phyloP scores from a whole-genome alignment of 2,888 invertebrate species.

The Tinea semifulvella region DNA sequence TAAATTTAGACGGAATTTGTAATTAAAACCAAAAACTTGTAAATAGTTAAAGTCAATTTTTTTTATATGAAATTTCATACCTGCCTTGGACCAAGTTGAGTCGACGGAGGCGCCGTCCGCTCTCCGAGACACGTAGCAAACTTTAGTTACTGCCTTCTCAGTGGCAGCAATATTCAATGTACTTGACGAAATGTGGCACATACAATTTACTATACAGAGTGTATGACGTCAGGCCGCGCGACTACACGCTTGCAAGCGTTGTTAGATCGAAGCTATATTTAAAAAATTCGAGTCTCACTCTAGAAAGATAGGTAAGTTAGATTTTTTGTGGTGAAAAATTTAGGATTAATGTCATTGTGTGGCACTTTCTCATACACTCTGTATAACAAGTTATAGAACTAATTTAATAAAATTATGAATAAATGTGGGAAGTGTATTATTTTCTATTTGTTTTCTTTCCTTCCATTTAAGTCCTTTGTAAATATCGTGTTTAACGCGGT shows the following conservation, averaged over 20 bases:
- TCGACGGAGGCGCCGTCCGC: conserved; percentile 4
- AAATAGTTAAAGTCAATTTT: conserved; percentile 61
- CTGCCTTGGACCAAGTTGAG: conserved; percentile 37
- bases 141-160: conserved; percentile 53
- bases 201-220: conserved; percentile 47
- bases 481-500: background rate
- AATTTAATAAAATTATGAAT: conserved; percentile 67
- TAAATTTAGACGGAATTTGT: conserved; percentile 10
- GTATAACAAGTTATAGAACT: conserved; percentile 63
- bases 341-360: background rate
- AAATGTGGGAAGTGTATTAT: conserved; percentile 25
- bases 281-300: conserved; percentile 8
- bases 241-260: background rate
- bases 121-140: conserved; percentile 26
- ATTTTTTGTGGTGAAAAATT: background rate
- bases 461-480: background rate
- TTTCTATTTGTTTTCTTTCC: conserved; percentile 11
- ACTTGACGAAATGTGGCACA: conserved; percentile 58
- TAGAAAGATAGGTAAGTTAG: conserved; percentile 5
- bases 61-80: conserved; percentile 62
- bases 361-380: background rate
- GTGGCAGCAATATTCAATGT: conserved; percentile 53
- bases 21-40: conserved; percentile 26
- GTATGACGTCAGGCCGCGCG: background rate
- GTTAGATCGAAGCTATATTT: background rate